Percentiles rank a stretch among this genome's conserved stretches.
phyloP scores from a whole-genome alignment of 2,113 vertebrate species.

The Hylia prasina region DNA sequence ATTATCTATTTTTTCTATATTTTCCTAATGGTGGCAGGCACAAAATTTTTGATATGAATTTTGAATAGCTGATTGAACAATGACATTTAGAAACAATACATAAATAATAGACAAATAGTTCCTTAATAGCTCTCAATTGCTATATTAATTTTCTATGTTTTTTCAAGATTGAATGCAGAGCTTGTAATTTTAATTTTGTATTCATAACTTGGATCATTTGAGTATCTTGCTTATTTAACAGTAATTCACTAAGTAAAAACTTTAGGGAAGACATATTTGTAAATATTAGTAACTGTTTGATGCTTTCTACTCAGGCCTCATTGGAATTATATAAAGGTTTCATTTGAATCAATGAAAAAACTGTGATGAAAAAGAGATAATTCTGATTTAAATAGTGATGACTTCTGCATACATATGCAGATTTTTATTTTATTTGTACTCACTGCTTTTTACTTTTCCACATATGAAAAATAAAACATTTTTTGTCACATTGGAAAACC shows the following conservation, averaged over 20 bases:
- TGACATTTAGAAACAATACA: background rate
- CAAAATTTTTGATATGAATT: background rate
- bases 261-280: background rate
- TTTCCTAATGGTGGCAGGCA: background rate
- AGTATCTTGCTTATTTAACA: background rate
- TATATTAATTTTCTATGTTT: rapidly evolving
- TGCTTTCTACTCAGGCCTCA: background rate
- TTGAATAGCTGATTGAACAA: background rate
- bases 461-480: background rate
- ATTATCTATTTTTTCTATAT: background rate
- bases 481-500: background rate
- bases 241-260: background rate
- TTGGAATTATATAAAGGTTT: background rate
- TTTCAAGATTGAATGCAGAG: background rate
- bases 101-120: background rate
- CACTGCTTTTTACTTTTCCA: background rate
- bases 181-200: background rate
- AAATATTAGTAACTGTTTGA: background rate
- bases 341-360: background rate
- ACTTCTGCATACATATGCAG: background rate
- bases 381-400: background rate
- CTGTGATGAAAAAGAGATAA: background rate
- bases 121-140: background rate
- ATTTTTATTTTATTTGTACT: background rate
- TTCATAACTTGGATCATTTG: background rate